These are phyloP conservation scores for Megaustenia siamemsis DNA, from an alignment of 2,888 invertebrate species.

Conservation along the genomic window DNA sequence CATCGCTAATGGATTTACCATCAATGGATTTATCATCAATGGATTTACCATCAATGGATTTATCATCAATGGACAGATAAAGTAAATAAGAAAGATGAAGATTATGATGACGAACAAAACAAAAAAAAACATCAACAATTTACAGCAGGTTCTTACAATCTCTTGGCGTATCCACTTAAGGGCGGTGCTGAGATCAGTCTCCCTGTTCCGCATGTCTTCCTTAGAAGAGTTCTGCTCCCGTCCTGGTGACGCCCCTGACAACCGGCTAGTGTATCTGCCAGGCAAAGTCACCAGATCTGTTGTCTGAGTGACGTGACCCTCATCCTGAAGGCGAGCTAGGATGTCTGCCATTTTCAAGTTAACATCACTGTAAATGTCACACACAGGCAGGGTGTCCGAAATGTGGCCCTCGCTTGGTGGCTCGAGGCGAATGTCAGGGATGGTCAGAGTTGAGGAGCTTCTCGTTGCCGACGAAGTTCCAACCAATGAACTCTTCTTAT, in stretches of 20 bases:
- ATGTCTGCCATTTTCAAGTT: background rate
- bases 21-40: too few species aligned
- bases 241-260: background rate
- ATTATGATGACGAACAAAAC: too few species aligned
- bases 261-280: background rate
- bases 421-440: background rate
- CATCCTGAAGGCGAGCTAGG: background rate
- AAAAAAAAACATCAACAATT: too few species aligned
- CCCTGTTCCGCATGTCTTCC: slow-evolving; percentile 59
- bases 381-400: background rate
- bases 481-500: background rate
- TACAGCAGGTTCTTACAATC: slow-evolving; percentile 74
- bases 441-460: background rate
- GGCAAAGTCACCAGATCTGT: slow-evolving; percentile 2
- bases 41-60: too few species aligned
- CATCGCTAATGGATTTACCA: too few species aligned
- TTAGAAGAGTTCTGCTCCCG: background rate
- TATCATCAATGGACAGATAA: too few species aligned
- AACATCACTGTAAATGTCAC: background rate
- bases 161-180: slow-evolving; percentile 74
- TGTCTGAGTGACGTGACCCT: background rate
- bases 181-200: slow-evolving; percentile 68
- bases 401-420: background rate
- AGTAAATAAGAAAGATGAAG: too few species aligned
- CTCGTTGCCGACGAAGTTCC: background rate